phyloP scores from a whole-genome alignment of 2,797 vertebrate genomes.

The Molossus molossus region DNA sequence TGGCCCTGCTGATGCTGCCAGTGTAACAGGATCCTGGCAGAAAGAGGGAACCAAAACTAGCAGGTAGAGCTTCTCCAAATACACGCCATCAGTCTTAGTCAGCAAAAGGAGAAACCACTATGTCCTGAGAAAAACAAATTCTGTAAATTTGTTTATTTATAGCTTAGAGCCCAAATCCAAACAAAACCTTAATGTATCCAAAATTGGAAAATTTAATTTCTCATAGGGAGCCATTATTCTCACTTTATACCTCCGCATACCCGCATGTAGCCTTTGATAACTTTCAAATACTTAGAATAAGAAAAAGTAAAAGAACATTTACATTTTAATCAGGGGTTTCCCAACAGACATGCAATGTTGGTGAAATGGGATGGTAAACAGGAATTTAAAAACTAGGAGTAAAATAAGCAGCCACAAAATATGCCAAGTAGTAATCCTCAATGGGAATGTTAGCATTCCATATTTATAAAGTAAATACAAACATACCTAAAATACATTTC shows the following conservation, averaged over 20 bases:
- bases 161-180: not conserved
- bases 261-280: not conserved
- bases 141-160: not conserved
- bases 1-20: not conserved
- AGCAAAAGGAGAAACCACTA: not conserved
- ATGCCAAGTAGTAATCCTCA: not conserved
- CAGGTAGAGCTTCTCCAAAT: not conserved
- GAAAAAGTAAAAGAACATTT: slow-evolving; percentile 52
- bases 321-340: slow-evolving; percentile 71
- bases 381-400: not conserved
- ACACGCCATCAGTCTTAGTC: not conserved
- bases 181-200: slow-evolving; percentile 36
- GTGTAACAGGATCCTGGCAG: not conserved
- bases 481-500: slow-evolving; percentile 48
- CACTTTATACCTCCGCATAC: not conserved
- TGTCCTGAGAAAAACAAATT: not conserved
- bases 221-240: not conserved
- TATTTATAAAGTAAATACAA: slow-evolving; percentile 63
- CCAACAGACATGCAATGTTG: slow-evolving; percentile 54
- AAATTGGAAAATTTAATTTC: not conserved
- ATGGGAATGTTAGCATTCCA: slow-evolving; percentile 72
- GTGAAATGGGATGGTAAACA: not conserved
- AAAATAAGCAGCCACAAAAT: not conserved
- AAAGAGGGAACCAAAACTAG: not conserved
- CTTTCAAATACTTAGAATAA: slow-evolving; percentile 73